Conservation (phyloP, 2,797 vertebrate genomes). For the Avahi laniger region DNA sequence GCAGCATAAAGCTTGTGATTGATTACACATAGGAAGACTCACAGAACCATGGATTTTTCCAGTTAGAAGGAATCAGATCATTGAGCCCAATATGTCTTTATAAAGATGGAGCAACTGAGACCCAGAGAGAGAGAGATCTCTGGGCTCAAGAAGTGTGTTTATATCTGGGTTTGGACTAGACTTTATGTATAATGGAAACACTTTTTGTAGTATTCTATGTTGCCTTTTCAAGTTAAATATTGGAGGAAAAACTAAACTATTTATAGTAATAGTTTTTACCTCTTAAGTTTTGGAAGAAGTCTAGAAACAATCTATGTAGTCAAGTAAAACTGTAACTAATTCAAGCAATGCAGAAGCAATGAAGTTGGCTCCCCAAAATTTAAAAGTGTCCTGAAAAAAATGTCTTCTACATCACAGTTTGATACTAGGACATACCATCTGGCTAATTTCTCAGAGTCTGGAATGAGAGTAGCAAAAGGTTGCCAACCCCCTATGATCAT, state of each 20-base stretch:
- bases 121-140: background rate
- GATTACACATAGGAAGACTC: background rate
- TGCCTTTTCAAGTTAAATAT: background rate
- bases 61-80: background rate
- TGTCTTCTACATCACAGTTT: background rate
- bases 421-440: conserved; percentile 22
- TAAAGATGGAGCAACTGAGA: background rate
- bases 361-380: background rate
- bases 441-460: conserved; percentile 48
- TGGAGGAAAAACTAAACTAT: background rate
- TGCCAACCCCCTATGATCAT: conserved; percentile 54
- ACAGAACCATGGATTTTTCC: background rate
- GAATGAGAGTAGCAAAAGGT: conserved; percentile 23
- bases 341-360: background rate
- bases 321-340: conserved; percentile 1
- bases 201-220: background rate
- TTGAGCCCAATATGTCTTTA: background rate
- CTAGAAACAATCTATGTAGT: background rate
- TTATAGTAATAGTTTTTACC: background rate
- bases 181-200: background rate
- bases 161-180: background rate
- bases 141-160: background rate
- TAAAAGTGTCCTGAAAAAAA: background rate
- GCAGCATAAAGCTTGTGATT: background rate
- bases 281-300: background rate